Percentiles rank a stretch among this genome's conserved stretches.
Evolutionary conservation across 2,888 invertebrate species (phyloP).

Genomic region (Automeris io): DNA sequence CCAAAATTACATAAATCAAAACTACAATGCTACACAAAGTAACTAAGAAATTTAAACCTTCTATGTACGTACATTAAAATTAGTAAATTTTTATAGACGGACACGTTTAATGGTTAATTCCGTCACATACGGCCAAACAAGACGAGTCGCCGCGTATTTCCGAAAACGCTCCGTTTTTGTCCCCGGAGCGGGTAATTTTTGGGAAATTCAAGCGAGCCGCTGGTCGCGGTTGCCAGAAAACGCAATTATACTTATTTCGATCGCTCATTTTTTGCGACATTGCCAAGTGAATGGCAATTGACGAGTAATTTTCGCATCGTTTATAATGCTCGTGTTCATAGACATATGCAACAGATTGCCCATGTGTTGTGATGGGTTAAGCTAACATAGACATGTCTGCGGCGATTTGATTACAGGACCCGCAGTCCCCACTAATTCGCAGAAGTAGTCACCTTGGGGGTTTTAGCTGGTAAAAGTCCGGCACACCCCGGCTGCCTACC

Average conservation of each 20-base stretch:
- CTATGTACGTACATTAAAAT: too few relatives aligned
- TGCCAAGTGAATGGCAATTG: constrained; percentile 23
- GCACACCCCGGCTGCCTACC: too few relatives aligned
- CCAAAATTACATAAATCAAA: too few relatives aligned
- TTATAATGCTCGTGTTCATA: constrained; percentile 1
- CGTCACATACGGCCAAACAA: not conserved
- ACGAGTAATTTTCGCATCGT: constrained; percentile 8
- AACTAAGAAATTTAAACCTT: too few relatives aligned
- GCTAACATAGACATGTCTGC: too few relatives aligned
- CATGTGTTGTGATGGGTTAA: too few relatives aligned
- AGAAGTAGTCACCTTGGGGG: too few relatives aligned
- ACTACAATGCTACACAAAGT: too few relatives aligned
- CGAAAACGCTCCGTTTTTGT: constrained; percentile 47
- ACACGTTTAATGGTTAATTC: constrained; percentile 11
- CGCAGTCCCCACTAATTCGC: too few relatives aligned
- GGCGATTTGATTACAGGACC: too few relatives aligned
- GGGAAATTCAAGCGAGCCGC: constrained; percentile 46
- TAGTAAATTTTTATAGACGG: constrained; percentile 20
- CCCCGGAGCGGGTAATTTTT: constrained; percentile 45
- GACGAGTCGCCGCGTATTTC: constrained; percentile 34
- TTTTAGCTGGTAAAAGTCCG: too few relatives aligned
- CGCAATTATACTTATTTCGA: constrained; percentile 70
- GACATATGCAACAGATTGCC: too few relatives aligned
- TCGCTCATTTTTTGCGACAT: constrained; percentile 44
- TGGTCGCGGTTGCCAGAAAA: constrained; percentile 22